These are phyloP conservation scores for Paramormyrops hopkinsi DNA, from an alignment of 2,797 vertebrate species.

Conservation along the genomic window DNA sequence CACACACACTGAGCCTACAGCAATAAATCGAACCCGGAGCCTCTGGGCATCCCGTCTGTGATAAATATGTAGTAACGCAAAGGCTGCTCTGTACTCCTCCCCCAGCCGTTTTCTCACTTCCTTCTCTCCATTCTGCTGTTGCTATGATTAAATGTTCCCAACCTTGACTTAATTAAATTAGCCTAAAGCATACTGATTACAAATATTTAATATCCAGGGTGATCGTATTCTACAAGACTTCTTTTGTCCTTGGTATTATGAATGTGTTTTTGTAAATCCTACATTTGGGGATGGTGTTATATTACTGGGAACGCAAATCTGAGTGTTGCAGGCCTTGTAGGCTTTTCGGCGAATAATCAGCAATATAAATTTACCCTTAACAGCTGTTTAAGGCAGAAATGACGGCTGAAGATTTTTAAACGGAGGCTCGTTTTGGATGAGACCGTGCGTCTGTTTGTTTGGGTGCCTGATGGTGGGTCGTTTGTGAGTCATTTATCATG, in stretches of 20 bases:
- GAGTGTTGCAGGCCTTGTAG: not conserved
- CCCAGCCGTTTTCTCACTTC: not conserved
- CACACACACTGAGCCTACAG: not conserved
- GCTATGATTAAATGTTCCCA: not conserved
- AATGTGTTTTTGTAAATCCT: not conserved
- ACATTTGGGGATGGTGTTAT: not conserved
- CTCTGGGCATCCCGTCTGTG: not conserved
- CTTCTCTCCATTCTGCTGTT: not conserved
- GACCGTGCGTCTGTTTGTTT: not conserved
- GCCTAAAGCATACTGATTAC: not conserved
- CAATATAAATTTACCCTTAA: not conserved
- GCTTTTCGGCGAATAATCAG: not conserved
- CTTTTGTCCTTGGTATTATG: not conserved
- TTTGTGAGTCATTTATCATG: not conserved
- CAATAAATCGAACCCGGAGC: not conserved
- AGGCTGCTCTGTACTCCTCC: not conserved
- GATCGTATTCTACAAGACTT: not conserved
- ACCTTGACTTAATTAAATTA: conserved; percentile 6
- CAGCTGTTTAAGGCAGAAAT: not conserved
- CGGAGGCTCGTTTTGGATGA: not conserved
- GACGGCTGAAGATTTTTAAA: not conserved
- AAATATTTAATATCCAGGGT: conserved; percentile 2
- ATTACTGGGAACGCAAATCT: not conserved
- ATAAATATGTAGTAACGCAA: not conserved
- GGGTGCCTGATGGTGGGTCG: not conserved